Base-by-base conservation (phyloP, 2,113 vertebrate genomes). In the Pongo pygmaeus region DNA sequence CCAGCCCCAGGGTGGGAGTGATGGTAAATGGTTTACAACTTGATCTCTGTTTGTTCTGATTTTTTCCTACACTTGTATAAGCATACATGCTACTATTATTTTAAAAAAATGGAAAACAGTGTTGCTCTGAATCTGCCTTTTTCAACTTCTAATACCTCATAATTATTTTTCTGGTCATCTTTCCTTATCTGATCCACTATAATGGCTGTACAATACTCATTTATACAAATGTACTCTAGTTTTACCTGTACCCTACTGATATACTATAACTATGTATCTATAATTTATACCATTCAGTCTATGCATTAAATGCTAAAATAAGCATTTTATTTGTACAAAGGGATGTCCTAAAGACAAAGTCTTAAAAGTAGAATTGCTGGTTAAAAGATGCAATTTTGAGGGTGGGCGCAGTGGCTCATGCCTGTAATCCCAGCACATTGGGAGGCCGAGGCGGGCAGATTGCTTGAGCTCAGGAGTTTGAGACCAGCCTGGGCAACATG, bases 331-430 rank as follows among this genome's bases (percentile, higher is more conserved):
- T 64, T 64, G 27, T 69, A 95, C 55, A 13, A 94, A 72, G 35
- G 23, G 40, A 93, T 89, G 72, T 84, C 57, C 90, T 81, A 61
- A 94, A 96, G 61, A 91, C 55, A 61, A 77, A 91, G 27, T 43
- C 32, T 35, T 70, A 64, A 93, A 96, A 92, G 43, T 55, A 9
- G 23, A 77, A 83, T n/a, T 69, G 16, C 32, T 91, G 43, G 64
- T 81, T 59, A 89, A 93, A 93, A 95, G 57, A 69, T 64, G 61
- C 27, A 6, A 6, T 32, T 64, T 30, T 32, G 2, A 12, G 59
- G 61, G 61, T 12, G 61, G 27, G 5, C 12, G 27, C 27, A 64
- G 61, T 30, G 61, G 5, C 61, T 64, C 61, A 64, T 64, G 61
- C 61, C 61, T 64, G 27, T 64, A 64, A 64, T 64, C 61, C 61